Conservation (phyloP, 2,888 invertebrate genomes). For the Lasioglossum leucozonium region DNA sequence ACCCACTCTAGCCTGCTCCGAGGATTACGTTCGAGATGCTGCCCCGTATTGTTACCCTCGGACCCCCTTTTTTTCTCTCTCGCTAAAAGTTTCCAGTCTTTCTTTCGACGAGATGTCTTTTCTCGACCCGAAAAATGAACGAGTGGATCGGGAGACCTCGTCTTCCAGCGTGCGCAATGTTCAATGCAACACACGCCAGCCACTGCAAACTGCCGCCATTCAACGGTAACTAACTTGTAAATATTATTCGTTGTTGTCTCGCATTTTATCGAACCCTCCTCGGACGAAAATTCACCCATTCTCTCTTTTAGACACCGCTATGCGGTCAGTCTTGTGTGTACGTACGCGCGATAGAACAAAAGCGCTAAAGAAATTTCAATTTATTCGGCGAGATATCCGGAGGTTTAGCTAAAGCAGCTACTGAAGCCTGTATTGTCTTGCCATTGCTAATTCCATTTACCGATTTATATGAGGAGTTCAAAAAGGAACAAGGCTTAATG, state of each 20-base stretch:
- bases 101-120: constrained; percentile 23
- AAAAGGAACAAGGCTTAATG: too few relatives aligned
- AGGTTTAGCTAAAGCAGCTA: too few relatives aligned
- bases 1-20: constrained; percentile 29
- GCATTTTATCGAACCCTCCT: too few relatives aligned
- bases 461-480: too few relatives aligned
- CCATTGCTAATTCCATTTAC: too few relatives aligned
- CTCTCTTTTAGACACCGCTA: too few relatives aligned
- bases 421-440: too few relatives aligned
- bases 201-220: not conserved
- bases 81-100: not conserved
- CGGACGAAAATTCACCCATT: too few relatives aligned
- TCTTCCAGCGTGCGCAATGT: not conserved
- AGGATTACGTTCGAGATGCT: constrained; percentile 53
- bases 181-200: not conserved
- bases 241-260: too few relatives aligned
- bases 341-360: constrained; percentile 16
- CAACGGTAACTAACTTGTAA: too few relatives aligned
- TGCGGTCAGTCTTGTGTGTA: too few relatives aligned
- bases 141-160: not conserved
- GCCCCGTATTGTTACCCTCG: constrained; percentile 54
- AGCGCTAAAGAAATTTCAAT: constrained; percentile 29
- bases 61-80: not conserved
- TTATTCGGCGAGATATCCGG: constrained; percentile 43
- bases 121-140: constrained; percentile 13